Percentiles rank a stretch among this genome's conserved stretches.
phyloP scores from a whole-genome alignment of 2,113 vertebrate genomes.

The Cyanoderma ruficeps region DNA sequence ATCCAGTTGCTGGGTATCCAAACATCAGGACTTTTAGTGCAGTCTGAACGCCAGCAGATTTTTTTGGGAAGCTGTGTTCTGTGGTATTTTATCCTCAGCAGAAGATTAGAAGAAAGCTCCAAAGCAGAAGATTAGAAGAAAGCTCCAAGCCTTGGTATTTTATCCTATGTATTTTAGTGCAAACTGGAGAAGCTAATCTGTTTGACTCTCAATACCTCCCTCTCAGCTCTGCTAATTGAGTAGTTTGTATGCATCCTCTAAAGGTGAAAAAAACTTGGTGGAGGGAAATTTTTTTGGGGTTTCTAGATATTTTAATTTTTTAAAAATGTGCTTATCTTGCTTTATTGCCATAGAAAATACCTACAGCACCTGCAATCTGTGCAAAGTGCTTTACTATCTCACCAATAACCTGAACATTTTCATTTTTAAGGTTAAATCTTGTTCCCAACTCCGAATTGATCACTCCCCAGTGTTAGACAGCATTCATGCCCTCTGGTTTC shows the following conservation, averaged over 20 bases:
- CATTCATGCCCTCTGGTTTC: not conserved
- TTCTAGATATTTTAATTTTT: not conserved
- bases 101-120: not conserved
- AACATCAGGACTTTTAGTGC: conserved; percentile 18
- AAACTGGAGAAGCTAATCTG: not conserved
- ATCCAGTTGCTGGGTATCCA: not conserved
- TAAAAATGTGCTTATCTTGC: not conserved
- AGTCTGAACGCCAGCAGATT: conserved; percentile 25
- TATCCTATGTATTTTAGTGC: not conserved
- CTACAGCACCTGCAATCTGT: not conserved
- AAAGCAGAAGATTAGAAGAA: not conserved
- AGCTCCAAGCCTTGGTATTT: not conserved
- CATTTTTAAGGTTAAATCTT: not conserved
- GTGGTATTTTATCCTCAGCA: conserved; percentile 28
- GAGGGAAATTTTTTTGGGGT: accelerated
- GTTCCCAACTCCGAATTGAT: not conserved
- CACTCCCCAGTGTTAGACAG: not conserved
- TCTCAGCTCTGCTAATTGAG: not conserved
- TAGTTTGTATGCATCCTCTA: not conserved
- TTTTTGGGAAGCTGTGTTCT: not conserved
- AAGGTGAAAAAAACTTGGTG: not conserved
- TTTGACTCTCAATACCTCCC: not conserved
- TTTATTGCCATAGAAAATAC: not conserved
- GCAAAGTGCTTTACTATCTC: not conserved
- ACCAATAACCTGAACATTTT: not conserved